phyloP scores from a whole-genome alignment of 2,113 vertebrate species.

The Fulmarus glacialis region DNA sequence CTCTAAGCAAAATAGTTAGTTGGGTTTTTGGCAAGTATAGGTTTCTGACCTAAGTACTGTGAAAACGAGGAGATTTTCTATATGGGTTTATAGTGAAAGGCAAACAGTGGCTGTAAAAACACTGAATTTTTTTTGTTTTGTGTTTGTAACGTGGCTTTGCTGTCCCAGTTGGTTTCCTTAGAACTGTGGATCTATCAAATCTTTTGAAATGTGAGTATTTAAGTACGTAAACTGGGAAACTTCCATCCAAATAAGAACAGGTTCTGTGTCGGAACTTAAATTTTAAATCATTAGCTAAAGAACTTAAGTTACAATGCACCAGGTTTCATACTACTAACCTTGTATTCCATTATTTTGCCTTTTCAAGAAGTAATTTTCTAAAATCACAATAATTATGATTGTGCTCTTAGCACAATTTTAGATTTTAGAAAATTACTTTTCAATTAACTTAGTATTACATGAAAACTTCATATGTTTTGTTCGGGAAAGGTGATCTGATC shows the following conservation, averaged over 20 bases:
- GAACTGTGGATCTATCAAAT: not conserved
- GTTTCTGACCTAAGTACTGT: not conserved
- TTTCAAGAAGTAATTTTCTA: not conserved
- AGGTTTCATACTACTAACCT: not conserved
- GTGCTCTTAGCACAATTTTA: not conserved
- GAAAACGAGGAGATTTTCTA: not conserved
- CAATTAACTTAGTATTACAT: not conserved
- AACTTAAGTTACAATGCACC: not conserved
- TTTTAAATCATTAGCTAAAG: not conserved
- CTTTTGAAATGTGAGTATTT: not conserved
- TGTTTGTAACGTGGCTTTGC: not conserved
- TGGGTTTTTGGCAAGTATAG: not conserved
- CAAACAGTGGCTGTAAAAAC: not conserved
- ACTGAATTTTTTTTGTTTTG: not conserved
- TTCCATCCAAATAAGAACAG: not conserved
- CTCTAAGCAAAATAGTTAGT: not conserved
- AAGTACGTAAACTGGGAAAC: not conserved
- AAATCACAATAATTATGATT: not conserved
- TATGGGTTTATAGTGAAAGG: not conserved
- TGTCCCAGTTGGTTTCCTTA: not conserved
- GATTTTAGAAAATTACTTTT: no score
- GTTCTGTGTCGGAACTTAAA: not conserved
- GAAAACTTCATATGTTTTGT: not conserved
- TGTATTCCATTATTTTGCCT: not conserved
- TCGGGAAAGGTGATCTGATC: not conserved